Percentiles rank a stretch among this genome's conserved stretches.
These are phyloP conservation scores for Abscondita cerata DNA, from an alignment of 2,888 invertebrate species.

Conservation along the genomic window DNA sequence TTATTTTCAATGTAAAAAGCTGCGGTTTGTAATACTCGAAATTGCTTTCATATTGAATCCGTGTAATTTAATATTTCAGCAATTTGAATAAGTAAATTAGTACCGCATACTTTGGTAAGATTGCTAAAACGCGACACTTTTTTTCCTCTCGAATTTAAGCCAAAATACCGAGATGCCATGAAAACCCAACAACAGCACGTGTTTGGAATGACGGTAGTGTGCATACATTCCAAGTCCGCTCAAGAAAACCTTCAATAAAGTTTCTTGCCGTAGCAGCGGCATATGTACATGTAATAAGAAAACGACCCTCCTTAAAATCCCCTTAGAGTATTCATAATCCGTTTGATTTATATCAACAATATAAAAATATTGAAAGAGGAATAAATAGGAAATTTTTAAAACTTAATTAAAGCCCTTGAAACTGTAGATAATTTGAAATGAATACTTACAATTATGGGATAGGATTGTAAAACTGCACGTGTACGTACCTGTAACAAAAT, in stretches of 20 bases:
- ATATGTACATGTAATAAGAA: constrained; percentile 24
- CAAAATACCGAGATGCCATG: not conserved
- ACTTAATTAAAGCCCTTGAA: no score
- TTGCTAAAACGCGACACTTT: not conserved
- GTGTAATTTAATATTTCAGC: no score
- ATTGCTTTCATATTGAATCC: no score
- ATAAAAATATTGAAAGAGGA: no score
- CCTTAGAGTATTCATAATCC: constrained; percentile 9
- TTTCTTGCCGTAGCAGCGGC: constrained; percentile 22
- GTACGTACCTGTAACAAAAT: constrained; percentile 28
- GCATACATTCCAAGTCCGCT: constrained; percentile 24
- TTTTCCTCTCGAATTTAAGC: not conserved
- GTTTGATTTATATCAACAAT: no score
- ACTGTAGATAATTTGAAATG: no score
- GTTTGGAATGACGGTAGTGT: constrained; percentile 24
- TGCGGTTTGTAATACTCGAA: no score
- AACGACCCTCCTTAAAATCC: constrained; percentile 15
- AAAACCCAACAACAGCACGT: constrained; percentile 22
- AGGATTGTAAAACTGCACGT: not conserved
- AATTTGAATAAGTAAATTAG: no score
- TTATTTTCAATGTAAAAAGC: no score
- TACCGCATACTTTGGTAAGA: no score
- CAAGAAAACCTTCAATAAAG: constrained; percentile 30
- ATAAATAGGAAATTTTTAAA: no score
- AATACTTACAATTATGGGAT: not conserved